These are phyloP conservation scores for Orycteropus afer DNA, from an alignment of 2,113 vertebrate species.

Conservation along the genomic window DNA sequence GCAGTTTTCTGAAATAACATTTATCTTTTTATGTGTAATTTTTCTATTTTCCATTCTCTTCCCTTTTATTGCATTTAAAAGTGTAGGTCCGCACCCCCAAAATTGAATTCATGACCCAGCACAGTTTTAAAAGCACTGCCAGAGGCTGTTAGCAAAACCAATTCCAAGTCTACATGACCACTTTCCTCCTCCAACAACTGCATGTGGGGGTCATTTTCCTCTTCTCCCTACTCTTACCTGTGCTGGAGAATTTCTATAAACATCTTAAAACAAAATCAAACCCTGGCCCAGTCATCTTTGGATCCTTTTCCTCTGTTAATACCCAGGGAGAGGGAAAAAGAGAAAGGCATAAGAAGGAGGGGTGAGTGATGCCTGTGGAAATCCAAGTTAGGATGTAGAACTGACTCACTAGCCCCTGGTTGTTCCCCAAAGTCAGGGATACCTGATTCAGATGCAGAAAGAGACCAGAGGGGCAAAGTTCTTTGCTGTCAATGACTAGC, in stretches of 20 bases:
- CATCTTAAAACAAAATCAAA: neutral
- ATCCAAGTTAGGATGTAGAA: too few species aligned
- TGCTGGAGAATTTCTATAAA: neutral
- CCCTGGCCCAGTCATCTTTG: neutral
- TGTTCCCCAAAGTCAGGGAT: neutral
- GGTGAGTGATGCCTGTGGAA: neutral
- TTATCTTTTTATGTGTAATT: neutral
- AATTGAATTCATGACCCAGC: neutral
- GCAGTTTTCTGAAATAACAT: neutral
- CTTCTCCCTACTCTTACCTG: neutral
- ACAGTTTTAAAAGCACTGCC: neutral
- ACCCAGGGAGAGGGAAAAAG: neutral
- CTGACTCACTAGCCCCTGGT: neutral
- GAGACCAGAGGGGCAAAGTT: neutral
- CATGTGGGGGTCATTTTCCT: rapidly evolving
- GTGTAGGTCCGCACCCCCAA: neutral
- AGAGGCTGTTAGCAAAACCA: neutral
- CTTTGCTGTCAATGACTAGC: neutral
- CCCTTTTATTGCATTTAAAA: neutral
- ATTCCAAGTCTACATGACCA: neutral
- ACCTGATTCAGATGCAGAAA: neutral
- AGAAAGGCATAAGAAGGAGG: neutral
- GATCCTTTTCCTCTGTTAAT: neutral
- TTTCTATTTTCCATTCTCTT: neutral
- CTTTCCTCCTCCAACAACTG: neutral